phyloP scores from a whole-genome alignment of 2,113 vertebrate species.

The Sebastes schlegelii region DNA sequence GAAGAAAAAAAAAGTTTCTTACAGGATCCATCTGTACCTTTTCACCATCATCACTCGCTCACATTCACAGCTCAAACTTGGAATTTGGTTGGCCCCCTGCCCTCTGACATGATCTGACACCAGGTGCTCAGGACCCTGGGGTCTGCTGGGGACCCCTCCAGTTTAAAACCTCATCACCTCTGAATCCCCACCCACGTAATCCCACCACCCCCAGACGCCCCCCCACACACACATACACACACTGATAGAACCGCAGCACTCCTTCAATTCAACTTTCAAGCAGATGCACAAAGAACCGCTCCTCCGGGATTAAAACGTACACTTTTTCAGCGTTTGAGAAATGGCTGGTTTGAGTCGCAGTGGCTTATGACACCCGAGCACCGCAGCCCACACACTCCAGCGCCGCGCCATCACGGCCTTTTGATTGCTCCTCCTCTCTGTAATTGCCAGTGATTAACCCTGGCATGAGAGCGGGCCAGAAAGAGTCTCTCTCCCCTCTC shows the following conservation, averaged over 20 bases:
- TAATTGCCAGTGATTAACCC: constrained; percentile 80
- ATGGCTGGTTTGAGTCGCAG: constrained; percentile 43
- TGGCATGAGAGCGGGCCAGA: constrained; percentile 74
- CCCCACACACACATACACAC: constrained; percentile 19
- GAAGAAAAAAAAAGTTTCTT: not conserved
- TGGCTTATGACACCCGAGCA: constrained; percentile 60
- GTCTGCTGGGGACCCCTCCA: constrained; percentile 51
- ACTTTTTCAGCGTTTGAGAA: constrained; percentile 37
- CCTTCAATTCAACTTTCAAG: constrained; percentile 20
- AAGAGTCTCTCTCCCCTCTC: constrained; percentile 66
- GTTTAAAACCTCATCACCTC: constrained; percentile 76
- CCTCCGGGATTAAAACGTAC: constrained; percentile 9
- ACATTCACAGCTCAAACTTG: constrained; percentile 36
- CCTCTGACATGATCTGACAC: constrained; percentile 70
- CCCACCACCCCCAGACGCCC: constrained; percentile 34
- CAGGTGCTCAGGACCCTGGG: constrained; percentile 58
- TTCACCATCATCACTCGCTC: constrained; percentile 62
- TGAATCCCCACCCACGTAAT: constrained; percentile 58
- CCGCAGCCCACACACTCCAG: constrained; percentile 61
- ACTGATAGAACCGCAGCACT: not conserved
- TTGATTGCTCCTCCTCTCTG: constrained; percentile 79
- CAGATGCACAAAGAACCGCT: constrained; percentile 7
- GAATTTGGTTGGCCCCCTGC: constrained; percentile 56
- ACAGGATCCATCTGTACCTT: constrained; percentile 51
- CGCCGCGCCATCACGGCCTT: constrained; percentile 59